Evolutionary conservation across 2,888 invertebrate species (phyloP).

Genomic region (Nesidiocoris tenuis): DNA sequence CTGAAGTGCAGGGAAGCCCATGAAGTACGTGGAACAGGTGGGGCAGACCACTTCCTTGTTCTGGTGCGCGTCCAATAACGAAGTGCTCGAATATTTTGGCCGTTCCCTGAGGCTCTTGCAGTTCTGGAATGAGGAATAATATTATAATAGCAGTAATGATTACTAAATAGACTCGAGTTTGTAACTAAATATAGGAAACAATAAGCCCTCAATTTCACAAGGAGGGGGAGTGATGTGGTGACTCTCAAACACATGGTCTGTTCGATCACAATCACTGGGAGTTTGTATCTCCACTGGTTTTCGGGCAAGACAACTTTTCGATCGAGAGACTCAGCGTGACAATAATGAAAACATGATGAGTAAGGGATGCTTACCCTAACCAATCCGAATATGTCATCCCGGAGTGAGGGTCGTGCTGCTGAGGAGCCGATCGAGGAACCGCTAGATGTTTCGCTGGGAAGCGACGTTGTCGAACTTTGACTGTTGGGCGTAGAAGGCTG

Average conservation of each 20-base stretch:
- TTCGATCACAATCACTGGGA: too few relatives aligned
- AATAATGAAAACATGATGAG: too few relatives aligned
- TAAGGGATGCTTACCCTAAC: background rate
- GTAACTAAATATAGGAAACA: too few relatives aligned
- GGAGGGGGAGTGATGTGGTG: too few relatives aligned
- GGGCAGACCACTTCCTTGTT: slow-evolving; percentile 52
- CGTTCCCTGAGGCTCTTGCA: background rate
- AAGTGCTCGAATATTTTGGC: slow-evolving; percentile 9
- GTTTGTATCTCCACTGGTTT: too few relatives aligned
- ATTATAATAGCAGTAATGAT: too few relatives aligned
- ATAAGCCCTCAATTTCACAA: too few relatives aligned
- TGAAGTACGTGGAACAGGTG: slow-evolving; percentile 51
- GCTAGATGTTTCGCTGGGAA: background rate
- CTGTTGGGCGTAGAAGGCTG: background rate
- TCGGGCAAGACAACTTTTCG: too few relatives aligned
- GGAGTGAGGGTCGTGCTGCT: background rate
- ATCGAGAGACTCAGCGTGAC: too few relatives aligned
- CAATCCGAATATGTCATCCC: background rate
- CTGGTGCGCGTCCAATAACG: slow-evolving; percentile 49
- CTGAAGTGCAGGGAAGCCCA: slow-evolving; percentile 52
- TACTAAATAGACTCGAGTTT: too few relatives aligned
- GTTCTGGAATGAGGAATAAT: too few relatives aligned
- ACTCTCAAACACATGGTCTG: too few relatives aligned
- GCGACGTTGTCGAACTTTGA: background rate
- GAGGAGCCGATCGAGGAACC: background rate